phyloP scores from a whole-genome alignment of 2,113 vertebrate genomes.

The Plectropomus leopardus region DNA sequence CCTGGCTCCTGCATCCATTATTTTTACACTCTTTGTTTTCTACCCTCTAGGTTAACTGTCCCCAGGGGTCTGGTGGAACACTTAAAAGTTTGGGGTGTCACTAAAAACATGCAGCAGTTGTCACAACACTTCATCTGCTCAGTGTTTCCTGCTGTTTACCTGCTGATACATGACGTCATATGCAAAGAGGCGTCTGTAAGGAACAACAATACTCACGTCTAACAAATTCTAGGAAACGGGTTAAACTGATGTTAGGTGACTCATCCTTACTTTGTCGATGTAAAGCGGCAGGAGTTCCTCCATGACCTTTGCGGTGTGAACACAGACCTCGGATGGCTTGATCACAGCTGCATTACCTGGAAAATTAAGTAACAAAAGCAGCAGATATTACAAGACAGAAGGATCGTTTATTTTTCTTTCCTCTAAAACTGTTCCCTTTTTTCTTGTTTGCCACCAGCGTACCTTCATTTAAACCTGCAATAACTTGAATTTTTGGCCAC shows the following conservation, averaged over 20 bases:
- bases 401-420: no score
- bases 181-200: no score
- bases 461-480: not conserved
- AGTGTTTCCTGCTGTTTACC: no score
- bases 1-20: no score
- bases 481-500: not conserved
- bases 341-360: conserved; percentile 93
- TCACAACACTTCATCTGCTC: no score
- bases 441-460: not conserved
- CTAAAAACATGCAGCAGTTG: no score
- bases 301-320: conserved; percentile 88
- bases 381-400: not conserved
- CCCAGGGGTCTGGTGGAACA: no score
- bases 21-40: no score
- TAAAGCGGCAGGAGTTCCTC: conserved; percentile 90
- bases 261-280: conserved; percentile 89
- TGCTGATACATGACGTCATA: no score
- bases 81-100: no score
- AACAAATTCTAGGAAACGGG: not conserved
- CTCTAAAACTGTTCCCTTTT: not conserved
- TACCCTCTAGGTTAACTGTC: no score
- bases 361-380: conserved; percentile 34
- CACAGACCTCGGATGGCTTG: conserved; percentile 93
- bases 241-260: not conserved
- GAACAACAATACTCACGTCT: not conserved